These are phyloP conservation scores for Neuroscelio doddi DNA, from an alignment of 2,888 invertebrate species.

Conservation along the genomic window DNA sequence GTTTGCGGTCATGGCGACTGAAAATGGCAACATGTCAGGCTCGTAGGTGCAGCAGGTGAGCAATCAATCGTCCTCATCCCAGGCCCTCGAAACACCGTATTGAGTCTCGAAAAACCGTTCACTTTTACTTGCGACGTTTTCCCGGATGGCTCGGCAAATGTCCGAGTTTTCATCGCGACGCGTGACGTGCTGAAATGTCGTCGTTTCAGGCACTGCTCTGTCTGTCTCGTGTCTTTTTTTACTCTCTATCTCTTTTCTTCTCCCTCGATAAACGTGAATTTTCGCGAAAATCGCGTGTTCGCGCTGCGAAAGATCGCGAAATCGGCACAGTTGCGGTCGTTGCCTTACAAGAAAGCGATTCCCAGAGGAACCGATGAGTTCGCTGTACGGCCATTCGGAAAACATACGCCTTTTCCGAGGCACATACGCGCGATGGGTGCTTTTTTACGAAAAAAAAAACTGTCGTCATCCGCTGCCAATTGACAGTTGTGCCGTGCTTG, in stretches of 20 bases:
- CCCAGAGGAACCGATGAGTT: no score
- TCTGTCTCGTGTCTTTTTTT: no score
- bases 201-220: no score
- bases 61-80: neutral
- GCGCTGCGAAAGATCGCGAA: neutral
- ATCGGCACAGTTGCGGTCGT: neutral
- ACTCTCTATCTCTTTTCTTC: neutral
- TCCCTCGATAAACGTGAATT: neutral
- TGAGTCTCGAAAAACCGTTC: neutral
- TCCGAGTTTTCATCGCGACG: neutral
- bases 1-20: constrained; percentile 36
- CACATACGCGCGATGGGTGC: constrained; percentile 28
- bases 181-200: neutral
- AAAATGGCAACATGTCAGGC: constrained; percentile 69
- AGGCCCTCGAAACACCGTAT: neutral
- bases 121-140: no score
- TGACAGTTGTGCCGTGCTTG: neutral
- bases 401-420: constrained; percentile 57
- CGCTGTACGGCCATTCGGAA: constrained; percentile 58
- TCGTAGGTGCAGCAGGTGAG: constrained; percentile 66
- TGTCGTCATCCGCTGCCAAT: constrained; percentile 5
- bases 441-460: constrained; percentile 14
- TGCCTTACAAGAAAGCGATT: no score
- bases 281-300: neutral
- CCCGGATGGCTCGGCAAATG: neutral